Base-by-base conservation (phyloP, 1,140 invertebrate genomes). In the Homarus americanus region DNA sequence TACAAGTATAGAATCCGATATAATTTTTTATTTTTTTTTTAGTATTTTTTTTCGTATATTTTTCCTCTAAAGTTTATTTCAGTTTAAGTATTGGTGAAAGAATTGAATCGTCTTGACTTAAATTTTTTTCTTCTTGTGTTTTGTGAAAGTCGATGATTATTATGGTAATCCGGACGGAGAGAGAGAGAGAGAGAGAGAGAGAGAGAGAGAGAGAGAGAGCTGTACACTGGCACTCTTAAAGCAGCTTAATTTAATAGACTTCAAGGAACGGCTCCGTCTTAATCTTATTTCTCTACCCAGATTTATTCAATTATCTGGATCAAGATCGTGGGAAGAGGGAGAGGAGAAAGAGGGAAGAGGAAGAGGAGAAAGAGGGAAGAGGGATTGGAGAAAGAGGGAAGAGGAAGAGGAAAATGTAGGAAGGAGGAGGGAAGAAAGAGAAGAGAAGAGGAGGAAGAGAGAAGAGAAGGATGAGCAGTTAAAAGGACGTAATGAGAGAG, bases 251-350 rank as follows among this genome's bases (percentile, higher is more conserved):
- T 53, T n/a, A 80, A 80, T 80, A 53, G n/a, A 53, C 78, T 80
- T 80, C 20, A 49, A 80, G 78, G 44, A 49, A 53, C 44, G 44
- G 12, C n/a, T 44, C 49, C 28, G n/a, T 69, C 28, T 82, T 82
- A 82, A 82, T 82, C 79, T 82, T 63, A 82, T 82, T 82, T 63
- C 41, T 53, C 79, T 63, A 63, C 58, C 79, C 79, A 82, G 79
- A 82, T 82, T 82, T 82, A 82, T 82, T 82, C 49, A 82, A 82
- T 82, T 82, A 82, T 82, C 79, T 63, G 44, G 79, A 82, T 63
- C 79, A 63, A 58, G 44, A 32, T 58, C 28, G 41, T 12, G 36
- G 32, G 44, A 7, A 9, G 40, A 36, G 53, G 49, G 38, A n/a
- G n/a, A 34, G 58, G 28, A 20, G 24, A 36, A 41, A 36, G 79